Conservation (phyloP, 2,113 vertebrate genomes). For the Phalacrocorax pelagicus region DNA sequence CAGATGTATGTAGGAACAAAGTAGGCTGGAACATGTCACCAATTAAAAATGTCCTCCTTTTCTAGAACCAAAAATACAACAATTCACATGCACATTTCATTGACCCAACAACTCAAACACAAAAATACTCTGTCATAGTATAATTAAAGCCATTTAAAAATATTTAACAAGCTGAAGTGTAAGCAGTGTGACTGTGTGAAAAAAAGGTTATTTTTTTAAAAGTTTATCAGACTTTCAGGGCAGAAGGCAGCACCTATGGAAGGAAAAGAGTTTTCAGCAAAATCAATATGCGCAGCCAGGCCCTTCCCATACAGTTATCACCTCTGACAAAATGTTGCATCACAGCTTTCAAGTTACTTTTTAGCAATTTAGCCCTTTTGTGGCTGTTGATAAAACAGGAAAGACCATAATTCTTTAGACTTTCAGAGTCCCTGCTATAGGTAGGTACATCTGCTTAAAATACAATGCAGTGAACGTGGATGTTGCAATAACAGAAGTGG, state of each 20-base stretch:
- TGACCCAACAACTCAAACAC: not conserved
- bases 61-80: not conserved
- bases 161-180: not conserved
- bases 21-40: not conserved
- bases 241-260: not conserved
- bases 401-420: not conserved
- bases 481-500: not conserved
- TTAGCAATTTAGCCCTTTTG: not conserved
- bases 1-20: not conserved
- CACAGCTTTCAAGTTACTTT: not conserved
- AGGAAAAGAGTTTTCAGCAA: not conserved
- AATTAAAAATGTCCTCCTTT: not conserved
- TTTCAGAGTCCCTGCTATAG: not conserved
- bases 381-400: not conserved
- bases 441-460: not conserved
- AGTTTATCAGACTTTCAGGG: not conserved
- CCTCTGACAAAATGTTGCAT: not conserved
- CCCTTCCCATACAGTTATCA: not conserved
- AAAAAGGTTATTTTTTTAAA: not conserved
- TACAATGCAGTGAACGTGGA: not conserved
- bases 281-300: not conserved
- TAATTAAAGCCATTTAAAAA: not conserved
- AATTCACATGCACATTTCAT: not conserved
- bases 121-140: not conserved
- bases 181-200: not conserved